Evolutionary conservation across 2,113 vertebrate species (phyloP).

Genomic region (Mellivora capensis): DNA sequence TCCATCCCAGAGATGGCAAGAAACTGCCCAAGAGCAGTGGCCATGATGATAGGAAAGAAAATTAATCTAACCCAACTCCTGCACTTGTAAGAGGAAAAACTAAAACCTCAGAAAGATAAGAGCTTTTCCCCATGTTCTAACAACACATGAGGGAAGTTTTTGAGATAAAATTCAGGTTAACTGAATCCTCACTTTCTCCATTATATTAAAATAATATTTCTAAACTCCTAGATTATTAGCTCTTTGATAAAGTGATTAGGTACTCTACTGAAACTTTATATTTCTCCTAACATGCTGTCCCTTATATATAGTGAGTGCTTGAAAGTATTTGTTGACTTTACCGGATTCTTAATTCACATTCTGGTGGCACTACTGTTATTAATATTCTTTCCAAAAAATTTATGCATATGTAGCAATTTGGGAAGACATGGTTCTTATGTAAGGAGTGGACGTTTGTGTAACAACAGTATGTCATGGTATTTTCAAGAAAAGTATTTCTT

Average conservation of each 20-base stretch:
- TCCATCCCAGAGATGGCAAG: not conserved
- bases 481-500: not conserved
- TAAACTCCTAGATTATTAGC: not conserved
- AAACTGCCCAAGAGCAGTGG: not conserved
- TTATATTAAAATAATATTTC: slow-evolving; percentile 27
- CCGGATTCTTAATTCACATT: not conserved
- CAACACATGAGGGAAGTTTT: not conserved
- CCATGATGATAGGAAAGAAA: not conserved
- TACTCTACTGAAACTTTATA: not conserved
- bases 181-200: not conserved
- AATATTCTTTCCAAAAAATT: not conserved
- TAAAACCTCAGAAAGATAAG: not conserved
- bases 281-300: not conserved
- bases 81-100: not conserved
- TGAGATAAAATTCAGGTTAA: slow-evolving; percentile 20
- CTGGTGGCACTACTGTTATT: not conserved
- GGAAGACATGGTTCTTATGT: not conserved
- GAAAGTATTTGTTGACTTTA: not conserved
- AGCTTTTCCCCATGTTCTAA: not conserved
- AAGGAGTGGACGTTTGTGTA: not conserved
- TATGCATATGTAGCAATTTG: not conserved
- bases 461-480: not conserved
- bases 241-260: not conserved
- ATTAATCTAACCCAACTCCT: not conserved
- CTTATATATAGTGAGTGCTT: not conserved